phyloP scores from a whole-genome alignment of 2,113 vertebrate species.

The Pelodiscus sinensis region DNA sequence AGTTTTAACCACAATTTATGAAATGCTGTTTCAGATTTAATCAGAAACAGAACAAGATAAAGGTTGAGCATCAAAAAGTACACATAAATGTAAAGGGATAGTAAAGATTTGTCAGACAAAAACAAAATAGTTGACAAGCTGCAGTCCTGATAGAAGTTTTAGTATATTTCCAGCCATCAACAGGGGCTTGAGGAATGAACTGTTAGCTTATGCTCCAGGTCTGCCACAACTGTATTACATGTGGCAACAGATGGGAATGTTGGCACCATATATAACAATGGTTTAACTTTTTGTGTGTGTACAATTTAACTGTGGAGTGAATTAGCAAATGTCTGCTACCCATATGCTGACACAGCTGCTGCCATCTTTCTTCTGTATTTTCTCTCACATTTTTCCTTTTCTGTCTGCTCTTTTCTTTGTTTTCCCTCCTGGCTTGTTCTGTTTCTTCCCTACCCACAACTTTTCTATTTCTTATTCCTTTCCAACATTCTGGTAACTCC shows the following conservation, averaged over 20 bases:
- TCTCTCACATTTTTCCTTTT: neutral
- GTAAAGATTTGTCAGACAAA: neutral
- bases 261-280: neutral
- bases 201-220: neutral
- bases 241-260: neutral
- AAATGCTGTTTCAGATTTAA: neutral
- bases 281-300: neutral
- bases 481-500: neutral
- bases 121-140: neutral
- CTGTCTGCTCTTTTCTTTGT: neutral
- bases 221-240: neutral
- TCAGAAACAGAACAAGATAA: neutral
- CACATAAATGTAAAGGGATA: neutral
- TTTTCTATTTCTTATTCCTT: neutral
- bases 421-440: neutral
- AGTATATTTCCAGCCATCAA: neutral
- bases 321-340: neutral
- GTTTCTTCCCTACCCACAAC: neutral
- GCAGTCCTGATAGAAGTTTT: neutral
- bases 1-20: neutral
- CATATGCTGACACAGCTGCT: neutral
- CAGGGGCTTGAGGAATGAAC: neutral
- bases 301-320: neutral
- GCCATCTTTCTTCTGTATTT: neutral
- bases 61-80: neutral